Evolutionary conservation across 1,140 invertebrate genomes (phyloP), one percentile per base, ranked within the genome.

Genomic region (Drosophila rufa): DNA sequence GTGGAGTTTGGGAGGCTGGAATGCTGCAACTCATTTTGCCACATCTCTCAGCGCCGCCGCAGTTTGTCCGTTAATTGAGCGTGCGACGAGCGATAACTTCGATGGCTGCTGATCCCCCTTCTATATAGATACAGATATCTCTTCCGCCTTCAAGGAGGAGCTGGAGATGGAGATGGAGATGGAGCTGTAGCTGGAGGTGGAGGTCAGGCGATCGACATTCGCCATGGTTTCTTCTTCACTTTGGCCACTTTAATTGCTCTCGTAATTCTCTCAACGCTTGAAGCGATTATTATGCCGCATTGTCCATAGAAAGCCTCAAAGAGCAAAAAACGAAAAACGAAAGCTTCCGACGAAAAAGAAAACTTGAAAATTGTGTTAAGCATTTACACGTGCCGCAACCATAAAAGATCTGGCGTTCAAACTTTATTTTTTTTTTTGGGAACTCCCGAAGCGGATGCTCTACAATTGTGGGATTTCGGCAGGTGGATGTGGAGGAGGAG

Each of bases 311-410:
- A 87, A 89, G 83, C 80, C 62, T 19, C 30, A 33, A 36, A 36
- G 1, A 36, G 33, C 33, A 9, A 36, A 36, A 36, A 36, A 36
- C 33, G 33, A 40, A 56, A 69, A 76, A 60, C 80, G 77, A 86
- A 89, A 83, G 75, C 83, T 66, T 59, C 48, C 55, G n/a, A 25
- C 51, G 1, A 60, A 71, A 64, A 80, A 68, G 40, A 57, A 75
- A 77, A 67, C 69, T 75, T 56, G 42, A 60, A 77, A 87, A 90
- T 82, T 81, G 82, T 90, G 85, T 90, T 90, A 90, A 90, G 85
- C 80, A 90, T 90, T 90, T 90, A 90, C 85, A 90, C 85, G 85
- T 84, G 85, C 85, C 74, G 75, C 69, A 27, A 36, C 65, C 80
- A 78, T 78, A 77, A 80, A 87, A 73, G 55, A 61, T 46, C 53